Base-by-base conservation (phyloP, 2,113 vertebrate species). In the Indicator indicator region DNA sequence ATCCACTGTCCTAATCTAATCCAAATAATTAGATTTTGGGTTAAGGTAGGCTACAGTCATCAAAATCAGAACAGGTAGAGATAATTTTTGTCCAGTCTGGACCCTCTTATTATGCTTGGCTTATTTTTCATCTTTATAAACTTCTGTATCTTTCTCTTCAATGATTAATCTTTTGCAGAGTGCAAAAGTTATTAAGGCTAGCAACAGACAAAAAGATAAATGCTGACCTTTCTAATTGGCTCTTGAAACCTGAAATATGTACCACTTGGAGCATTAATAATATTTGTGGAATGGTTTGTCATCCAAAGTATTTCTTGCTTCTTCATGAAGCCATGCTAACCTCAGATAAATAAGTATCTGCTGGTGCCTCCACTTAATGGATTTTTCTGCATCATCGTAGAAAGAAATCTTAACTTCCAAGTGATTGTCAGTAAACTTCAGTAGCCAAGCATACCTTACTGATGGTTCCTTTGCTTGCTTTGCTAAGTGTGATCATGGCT, bases 21-120 rank as follows among this genome's bases (percentile, higher is more conserved):
- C 81, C 94, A 93, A 79, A 85, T 96, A 95, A 95, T 96, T 84
- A 95, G 83, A 89, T 95, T 95, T 90, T 90, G 92, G 86, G 93
- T 97, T 95, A 94, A 87, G 67, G 88, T 91, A 52, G 72, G 58
- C 36, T 88, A 32, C 50, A 88, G 70, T 75, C 62, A 90, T 94
- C 62, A 91, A 89, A 94, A 83, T 59, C 67, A 65, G 88, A 94
- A 83, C 76, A 95, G 91, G 87, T 96, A 93, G 58, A 81, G n/a
- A 86, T 71, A 46, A 90, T 83, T 96, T 89, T 62, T 78, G 38
- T 83, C 44, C 36, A 38, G 15, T 83, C 59, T 91, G 76, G 84
- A 38, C 62, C 44, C 33, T 81, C 4, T 78, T 94, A 60, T 28
- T 86, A 84, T 32, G 36, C 1, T 2, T 52, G 19, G 20, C 17